A percentile compares a stretch with the other conserved stretches of the same genome.
These are phyloP conservation scores for Gallinago paraguaiae DNA, from an alignment of 2,113 vertebrate genomes.

Conservation along the genomic window DNA sequence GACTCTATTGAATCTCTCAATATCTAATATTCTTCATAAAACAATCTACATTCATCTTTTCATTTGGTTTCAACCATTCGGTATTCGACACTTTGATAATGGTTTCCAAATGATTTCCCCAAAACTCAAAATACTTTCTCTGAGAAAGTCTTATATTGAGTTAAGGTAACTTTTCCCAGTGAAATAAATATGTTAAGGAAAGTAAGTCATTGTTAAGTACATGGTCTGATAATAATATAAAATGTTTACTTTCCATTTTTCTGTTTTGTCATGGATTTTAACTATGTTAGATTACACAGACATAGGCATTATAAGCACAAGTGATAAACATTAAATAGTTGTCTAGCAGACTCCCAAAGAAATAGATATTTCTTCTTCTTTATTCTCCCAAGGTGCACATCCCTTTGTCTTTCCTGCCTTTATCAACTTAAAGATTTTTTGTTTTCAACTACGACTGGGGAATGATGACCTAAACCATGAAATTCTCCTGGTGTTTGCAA, in stretches of 20 bases:
- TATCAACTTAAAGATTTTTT: background rate
- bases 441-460: background rate
- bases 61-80: background rate
- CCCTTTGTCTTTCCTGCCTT: background rate
- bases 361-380: background rate
- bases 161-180: background rate
- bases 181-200: background rate
- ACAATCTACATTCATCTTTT: background rate
- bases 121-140: background rate
- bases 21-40: background rate
- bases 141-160: background rate
- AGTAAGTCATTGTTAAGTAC: background rate
- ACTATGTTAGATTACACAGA: background rate
- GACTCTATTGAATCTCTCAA: background rate
- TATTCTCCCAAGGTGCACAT: background rate
- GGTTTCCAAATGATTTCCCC: conserved; percentile 21
- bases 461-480: background rate
- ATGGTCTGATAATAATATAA: background rate
- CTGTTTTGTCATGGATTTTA: background rate
- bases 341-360: background rate
- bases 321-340: background rate
- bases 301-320: background rate
- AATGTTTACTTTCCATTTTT: background rate
- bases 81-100: background rate
- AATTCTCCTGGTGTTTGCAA: background rate